Percentiles rank a stretch among this genome's conserved stretches.
Evolutionary conservation across 2,113 vertebrate genomes (phyloP).

Genomic region (Crotophaga sulcirostris): DNA sequence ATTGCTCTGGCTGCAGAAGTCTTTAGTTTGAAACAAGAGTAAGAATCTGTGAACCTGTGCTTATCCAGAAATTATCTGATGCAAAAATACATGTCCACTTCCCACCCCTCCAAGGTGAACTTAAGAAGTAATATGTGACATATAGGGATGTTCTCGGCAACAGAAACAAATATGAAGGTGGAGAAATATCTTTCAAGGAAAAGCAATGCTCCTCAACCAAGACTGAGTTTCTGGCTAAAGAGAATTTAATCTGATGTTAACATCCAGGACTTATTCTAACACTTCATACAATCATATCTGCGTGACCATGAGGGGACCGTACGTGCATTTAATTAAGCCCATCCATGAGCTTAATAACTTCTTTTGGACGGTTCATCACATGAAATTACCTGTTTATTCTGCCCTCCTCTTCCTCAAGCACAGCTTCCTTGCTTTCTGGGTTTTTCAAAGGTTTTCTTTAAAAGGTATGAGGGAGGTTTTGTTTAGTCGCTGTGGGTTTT

Average conservation of each 20-base stretch:
- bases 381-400: background rate
- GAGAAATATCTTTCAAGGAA: background rate
- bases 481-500: background rate
- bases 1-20: background rate
- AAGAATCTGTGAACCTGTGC: background rate
- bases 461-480: background rate
- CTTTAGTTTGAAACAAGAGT: background rate
- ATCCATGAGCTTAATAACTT: background rate
- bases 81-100: background rate
- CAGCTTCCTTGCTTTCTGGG: background rate
- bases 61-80: background rate
- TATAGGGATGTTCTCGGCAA: background rate
- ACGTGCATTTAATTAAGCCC: background rate
- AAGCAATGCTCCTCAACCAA: background rate
- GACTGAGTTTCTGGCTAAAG: background rate
- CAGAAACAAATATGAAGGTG: background rate
- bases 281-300: background rate
- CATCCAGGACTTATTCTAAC: background rate
- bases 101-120: background rate
- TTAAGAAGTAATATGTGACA: background rate
- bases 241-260: background rate
- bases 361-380: background rate
- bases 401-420: background rate
- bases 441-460: constrained; percentile 5
- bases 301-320: background rate